A percentile compares a stretch with the other conserved stretches of the same genome.
Conservation (phyloP, 2,113 vertebrate species). For the Daubentonia madagascariensis region DNA sequence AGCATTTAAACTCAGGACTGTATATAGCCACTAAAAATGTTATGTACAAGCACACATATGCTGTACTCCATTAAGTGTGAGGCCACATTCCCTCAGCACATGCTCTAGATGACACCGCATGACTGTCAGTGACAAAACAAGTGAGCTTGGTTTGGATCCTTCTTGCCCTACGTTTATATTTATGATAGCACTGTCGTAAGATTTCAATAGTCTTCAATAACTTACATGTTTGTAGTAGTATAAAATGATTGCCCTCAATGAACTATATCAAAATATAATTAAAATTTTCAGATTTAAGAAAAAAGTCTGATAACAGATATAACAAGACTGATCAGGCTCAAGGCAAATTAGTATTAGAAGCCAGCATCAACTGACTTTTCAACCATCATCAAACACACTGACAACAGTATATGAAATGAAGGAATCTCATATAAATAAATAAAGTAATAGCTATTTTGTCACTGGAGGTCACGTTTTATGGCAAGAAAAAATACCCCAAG, state of each 20-base stretch:
- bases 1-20: neutral
- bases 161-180: neutral
- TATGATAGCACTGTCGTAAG: neutral
- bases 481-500: neutral
- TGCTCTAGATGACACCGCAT: neutral
- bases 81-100: neutral
- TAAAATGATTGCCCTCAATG: neutral
- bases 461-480: neutral
- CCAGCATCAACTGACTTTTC: neutral
- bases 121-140: neutral
- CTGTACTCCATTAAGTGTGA: neutral
- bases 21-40: neutral
- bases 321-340: neutral
- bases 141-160: neutral
- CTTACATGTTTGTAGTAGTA: neutral
- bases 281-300: neutral
- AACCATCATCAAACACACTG: neutral
- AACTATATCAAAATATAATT: neutral
- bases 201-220: neutral
- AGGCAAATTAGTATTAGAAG: conserved; percentile 1
- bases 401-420: neutral
- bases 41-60: neutral
- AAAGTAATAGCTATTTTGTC: neutral
- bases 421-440: neutral
- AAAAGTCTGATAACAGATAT: neutral